Percentiles rank a stretch among this genome's conserved stretches.
Evolutionary conservation across 2,113 vertebrate genomes (phyloP).

Genomic region (Phrynocephalus versicolor): DNA sequence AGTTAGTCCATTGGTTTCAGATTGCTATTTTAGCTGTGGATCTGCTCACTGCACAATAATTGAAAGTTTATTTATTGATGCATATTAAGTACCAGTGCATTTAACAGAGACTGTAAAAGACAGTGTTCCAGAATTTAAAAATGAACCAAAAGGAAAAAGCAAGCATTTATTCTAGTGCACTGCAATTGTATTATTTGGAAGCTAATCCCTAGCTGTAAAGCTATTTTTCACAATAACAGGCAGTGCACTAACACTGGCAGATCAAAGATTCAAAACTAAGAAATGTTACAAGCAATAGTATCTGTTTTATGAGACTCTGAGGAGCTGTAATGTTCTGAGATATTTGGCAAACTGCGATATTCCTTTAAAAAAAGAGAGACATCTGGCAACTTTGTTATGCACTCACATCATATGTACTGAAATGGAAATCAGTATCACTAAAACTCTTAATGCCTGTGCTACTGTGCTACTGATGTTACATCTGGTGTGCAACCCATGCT

Average conservation of each 20-base stretch:
- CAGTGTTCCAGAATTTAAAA: slow-evolving; percentile 68
- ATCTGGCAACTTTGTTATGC: slow-evolving; percentile 12
- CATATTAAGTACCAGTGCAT: slow-evolving; percentile 72
- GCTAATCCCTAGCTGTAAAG: slow-evolving; percentile 64
- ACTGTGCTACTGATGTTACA: slow-evolving; percentile 10
- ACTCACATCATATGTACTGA: slow-evolving; percentile 50
- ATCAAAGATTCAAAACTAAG: slow-evolving; percentile 23
- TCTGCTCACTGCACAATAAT: slow-evolving; percentile 69
- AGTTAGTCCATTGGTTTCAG: slow-evolving; percentile 64
- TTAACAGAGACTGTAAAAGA: slow-evolving; percentile 63
- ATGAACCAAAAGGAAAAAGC: slow-evolving; percentile 62
- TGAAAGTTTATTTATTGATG: slow-evolving; percentile 76
- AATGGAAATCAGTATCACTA: slow-evolving; percentile 28
- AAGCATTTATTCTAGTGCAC: slow-evolving; percentile 62
- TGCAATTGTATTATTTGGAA: slow-evolving; percentile 67
- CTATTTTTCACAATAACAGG: slow-evolving; percentile 55
- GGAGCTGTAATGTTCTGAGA: background rate
- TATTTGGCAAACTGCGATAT: background rate
- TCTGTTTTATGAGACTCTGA: background rate
- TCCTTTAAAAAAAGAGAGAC: background rate
- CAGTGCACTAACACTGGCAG: background rate
- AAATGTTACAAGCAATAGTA: background rate
- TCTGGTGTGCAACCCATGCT: background rate
- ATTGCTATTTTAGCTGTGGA: slow-evolving; percentile 65
- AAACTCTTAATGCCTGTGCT: slow-evolving; percentile 3